A percentile compares a stretch with the other conserved stretches of the same genome.
phyloP scores from a whole-genome alignment of 2,888 invertebrate genomes.

The Sphinx pinastri region DNA sequence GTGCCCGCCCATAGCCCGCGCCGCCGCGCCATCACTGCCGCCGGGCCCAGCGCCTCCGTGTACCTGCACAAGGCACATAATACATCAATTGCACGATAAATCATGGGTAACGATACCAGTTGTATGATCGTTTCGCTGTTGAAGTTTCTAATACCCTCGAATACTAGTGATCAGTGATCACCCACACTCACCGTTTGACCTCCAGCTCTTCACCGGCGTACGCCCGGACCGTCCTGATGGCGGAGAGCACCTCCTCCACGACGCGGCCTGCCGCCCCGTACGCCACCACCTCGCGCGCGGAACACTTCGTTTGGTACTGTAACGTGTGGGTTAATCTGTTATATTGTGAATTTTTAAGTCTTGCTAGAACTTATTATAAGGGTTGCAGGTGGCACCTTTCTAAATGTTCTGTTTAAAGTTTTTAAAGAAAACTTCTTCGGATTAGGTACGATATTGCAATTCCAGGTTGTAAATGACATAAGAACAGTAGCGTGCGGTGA shows the following conservation, averaged over 20 bases:
- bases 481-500: not conserved
- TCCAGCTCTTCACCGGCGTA: conserved; percentile 87
- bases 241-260: conserved; percentile 89
- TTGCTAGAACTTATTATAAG: too few species aligned
- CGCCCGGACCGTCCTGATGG: conserved; percentile 73
- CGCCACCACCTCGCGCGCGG: conserved; percentile 85
- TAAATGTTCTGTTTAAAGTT: too few species aligned
- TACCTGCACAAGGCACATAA: conserved; percentile 60
- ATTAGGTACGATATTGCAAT: too few species aligned
- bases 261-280: conserved; percentile 90
- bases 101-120: not conserved
- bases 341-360: not conserved
- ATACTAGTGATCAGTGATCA: not conserved
- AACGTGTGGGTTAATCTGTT: not conserved
- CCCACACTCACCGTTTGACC: conserved; percentile 61
- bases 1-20: conserved; percentile 87
- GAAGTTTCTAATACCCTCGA: not conserved
- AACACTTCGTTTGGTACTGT: conserved; percentile 85
- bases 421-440: too few species aligned
- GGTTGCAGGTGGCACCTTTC: too few species aligned
- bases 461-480: too few species aligned
- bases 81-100: not conserved
- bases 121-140: not conserved
- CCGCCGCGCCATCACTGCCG: conserved; percentile 81
- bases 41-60: conserved; percentile 76